Percentiles rank a stretch among this genome's conserved stretches.
Evolutionary conservation across 2,888 invertebrate genomes (phyloP).

Genomic region (Limnephilus marmoratus): DNA sequence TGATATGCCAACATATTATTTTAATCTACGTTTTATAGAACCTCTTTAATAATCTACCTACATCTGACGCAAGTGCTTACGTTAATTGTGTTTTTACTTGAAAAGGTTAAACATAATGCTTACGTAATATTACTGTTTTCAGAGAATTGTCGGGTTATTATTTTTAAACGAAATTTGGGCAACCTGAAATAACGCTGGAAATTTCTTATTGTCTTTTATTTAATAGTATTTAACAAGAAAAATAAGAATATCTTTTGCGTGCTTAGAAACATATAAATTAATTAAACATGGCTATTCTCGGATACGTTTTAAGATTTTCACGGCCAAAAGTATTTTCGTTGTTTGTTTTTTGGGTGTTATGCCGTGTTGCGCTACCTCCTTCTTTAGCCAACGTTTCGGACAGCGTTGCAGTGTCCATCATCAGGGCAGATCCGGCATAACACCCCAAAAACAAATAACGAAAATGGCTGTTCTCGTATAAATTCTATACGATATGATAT

Average conservation of each 20-base stretch:
- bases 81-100: background rate
- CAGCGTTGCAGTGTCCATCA: too few species aligned
- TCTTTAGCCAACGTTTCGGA: too few species aligned
- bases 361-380: too few species aligned
- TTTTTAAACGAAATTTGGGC: background rate
- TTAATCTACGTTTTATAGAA: background rate
- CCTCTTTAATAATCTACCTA: background rate
- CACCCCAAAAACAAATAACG: too few species aligned
- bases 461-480: background rate
- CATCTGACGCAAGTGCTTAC: background rate
- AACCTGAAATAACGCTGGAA: background rate
- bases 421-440: too few species aligned
- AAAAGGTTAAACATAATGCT: background rate
- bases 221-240: too few species aligned
- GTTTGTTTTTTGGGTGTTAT: too few species aligned
- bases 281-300: background rate
- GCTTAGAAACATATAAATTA: background rate
- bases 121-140: background rate
- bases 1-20: background rate
- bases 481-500: too few species aligned
- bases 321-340: too few species aligned
- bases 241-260: background rate
- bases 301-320: too few species aligned
- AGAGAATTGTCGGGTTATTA: background rate
- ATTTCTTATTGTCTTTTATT: background rate